Base-by-base conservation (phyloP, 2,888 invertebrate genomes). In the Melieria omissa region DNA sequence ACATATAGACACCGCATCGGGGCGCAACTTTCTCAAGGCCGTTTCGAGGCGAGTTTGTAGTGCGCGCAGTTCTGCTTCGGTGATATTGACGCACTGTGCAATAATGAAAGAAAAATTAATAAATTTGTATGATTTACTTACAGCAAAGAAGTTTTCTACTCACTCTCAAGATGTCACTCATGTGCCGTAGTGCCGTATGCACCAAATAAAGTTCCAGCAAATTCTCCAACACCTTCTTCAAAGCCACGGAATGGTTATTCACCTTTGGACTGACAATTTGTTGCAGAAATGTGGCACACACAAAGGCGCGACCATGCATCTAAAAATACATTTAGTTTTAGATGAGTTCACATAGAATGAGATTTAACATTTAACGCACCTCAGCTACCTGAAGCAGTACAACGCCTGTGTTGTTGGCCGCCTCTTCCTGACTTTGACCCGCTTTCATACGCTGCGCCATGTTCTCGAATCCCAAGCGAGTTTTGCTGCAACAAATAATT, bases 1-100 rank as follows among this genome's bases (percentile, higher is more conserved):
- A 0, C 97, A 97, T 46, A 98, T 89, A 0, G 94, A 92, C 0
- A 98, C 93, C 0, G 95, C 96, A 85, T 98, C 93, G 1, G 95
- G 95, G 55, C 98, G 90, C 55, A 98, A 88, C n/a, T 89, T 88
- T 2, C 88, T 87, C 69, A 98, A 88, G 65, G 93, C 87, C 9
- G 90, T 89, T 81, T 94, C 93, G 78, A 95, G 88, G 87, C 93
- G 92, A 60, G 86, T 85, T 82, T 94, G 93, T 52, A 96, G 80
- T 16, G 88, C 83, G 16, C 74, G 73, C 14, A 86, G 57, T 74
- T 85, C 81, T 8, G 72, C 72, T 29, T 83, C 84, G 5, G 78
- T 78, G 58, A 86, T 61, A 14, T 76, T 73, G 7, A 84, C 80
- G 63, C 85, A 82, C 85, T 86, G 29, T 4, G 52, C 16, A 57